These are phyloP conservation scores for Lepidothrix coronata DNA, from an alignment of 2,113 vertebrate genomes.

Conservation along the genomic window DNA sequence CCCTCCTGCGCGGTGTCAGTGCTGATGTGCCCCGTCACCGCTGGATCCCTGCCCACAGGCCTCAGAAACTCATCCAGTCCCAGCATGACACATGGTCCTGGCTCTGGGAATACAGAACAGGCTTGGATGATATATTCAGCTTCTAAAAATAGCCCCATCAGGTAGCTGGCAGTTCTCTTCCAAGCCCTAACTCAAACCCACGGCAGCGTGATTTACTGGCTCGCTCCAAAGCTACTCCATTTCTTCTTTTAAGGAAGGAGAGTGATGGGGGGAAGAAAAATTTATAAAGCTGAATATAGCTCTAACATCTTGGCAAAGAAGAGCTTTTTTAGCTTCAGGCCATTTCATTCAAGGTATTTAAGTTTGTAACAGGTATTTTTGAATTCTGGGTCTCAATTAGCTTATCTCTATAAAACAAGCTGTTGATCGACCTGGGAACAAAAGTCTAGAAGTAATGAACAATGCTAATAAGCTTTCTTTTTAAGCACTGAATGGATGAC, in stretches of 20 bases:
- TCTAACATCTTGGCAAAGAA: neutral
- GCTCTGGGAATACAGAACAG: conserved; percentile 23
- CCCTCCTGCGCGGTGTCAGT: neutral
- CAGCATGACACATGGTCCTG: neutral
- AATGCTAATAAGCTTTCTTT: neutral
- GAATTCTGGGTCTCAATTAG: neutral
- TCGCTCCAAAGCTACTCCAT: neutral
- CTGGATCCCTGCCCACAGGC: neutral
- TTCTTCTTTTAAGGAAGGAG: neutral
- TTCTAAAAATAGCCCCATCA: conserved; percentile 37
- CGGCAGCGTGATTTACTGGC: neutral
- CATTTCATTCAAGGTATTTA: neutral
- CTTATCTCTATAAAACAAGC: neutral
- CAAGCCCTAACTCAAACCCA: neutral
- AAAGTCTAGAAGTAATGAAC: neutral
- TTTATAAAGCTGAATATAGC: neutral
- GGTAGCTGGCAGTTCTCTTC: neutral
- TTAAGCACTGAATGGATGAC: neutral
- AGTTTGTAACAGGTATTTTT: neutral
- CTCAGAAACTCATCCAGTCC: neutral
- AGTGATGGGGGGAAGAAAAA: neutral
- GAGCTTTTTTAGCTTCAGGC: neutral
- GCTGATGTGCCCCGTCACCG: neutral
- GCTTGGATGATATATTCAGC: neutral
- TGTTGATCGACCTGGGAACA: neutral